Percentiles rank a stretch among this genome's conserved stretches.
phyloP scores from a whole-genome alignment of 2,113 vertebrate species.

The Myodes glareolus region DNA sequence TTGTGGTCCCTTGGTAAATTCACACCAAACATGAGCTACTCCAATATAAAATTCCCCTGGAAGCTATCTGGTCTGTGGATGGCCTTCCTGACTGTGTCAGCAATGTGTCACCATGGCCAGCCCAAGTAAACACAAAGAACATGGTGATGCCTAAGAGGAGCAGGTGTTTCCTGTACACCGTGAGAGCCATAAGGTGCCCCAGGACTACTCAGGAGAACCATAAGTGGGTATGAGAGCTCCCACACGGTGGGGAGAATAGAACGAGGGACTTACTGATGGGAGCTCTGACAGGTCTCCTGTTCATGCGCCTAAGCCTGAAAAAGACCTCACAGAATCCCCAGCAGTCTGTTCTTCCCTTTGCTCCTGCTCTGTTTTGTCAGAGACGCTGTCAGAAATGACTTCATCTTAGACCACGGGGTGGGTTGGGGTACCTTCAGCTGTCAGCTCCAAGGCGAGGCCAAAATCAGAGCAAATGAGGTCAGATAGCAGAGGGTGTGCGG shows the following conservation, averaged over 20 bases:
- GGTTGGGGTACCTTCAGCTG: background rate
- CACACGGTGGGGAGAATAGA: background rate
- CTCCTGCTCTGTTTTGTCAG: background rate
- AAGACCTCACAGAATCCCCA: too few species aligned
- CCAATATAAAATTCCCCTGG: background rate
- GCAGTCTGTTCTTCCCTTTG: background rate
- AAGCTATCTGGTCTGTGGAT: background rate
- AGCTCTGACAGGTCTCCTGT: background rate
- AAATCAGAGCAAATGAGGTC: slow-evolving; percentile 32
- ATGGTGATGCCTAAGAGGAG: background rate
- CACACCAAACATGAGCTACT: background rate
- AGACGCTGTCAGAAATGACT: background rate
- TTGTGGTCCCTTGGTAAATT: background rate
- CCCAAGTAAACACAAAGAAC: background rate
- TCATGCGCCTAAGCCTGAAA: background rate
- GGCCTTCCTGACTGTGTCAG: background rate
- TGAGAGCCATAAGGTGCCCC: background rate
- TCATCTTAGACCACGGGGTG: background rate
- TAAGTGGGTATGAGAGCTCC: background rate
- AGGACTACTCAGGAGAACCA: background rate
- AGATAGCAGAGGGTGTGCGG: background rate
- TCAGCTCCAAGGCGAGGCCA: background rate
- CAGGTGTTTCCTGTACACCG: accelerated
- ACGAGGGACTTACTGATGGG: background rate
- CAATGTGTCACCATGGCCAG: background rate